A percentile compares a stretch with the other conserved stretches of the same genome.
Conservation (phyloP, 2,113 vertebrate species). For the Piprites chloris region DNA sequence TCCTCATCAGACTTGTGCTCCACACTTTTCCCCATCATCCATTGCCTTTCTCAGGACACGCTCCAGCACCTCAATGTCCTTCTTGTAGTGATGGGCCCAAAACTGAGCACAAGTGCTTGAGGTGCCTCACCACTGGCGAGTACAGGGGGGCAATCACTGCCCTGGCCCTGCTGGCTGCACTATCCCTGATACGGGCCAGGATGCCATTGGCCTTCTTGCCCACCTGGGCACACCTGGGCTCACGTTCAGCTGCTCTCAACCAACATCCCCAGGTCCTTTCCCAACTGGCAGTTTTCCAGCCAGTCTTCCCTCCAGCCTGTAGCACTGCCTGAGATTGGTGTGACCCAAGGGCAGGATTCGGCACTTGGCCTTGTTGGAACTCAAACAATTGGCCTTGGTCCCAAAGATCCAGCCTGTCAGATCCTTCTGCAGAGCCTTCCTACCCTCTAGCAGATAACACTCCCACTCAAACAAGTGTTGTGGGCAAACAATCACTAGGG, state of each 20-base stretch:
- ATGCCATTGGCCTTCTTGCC: not conserved
- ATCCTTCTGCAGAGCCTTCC: not conserved
- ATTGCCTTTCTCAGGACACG: accelerated
- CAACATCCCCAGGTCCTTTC: not conserved
- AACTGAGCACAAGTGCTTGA: not conserved
- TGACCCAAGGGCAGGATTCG: not conserved
- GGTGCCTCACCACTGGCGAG: not conserved
- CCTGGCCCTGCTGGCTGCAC: not conserved
- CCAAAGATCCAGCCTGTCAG: not conserved
- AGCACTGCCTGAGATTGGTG: not conserved
- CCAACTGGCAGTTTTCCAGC: not conserved
- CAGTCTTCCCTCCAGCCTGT: not conserved
- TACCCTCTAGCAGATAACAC: not conserved
- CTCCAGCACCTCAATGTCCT: not conserved
- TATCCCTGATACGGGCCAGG: not conserved
- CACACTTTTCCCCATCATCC: not conserved
- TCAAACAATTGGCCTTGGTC: not conserved
- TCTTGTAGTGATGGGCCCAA: not conserved
- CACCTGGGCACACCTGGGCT: not conserved
- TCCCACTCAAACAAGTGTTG: not conserved
- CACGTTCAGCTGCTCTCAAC: not conserved
- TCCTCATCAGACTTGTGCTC: not conserved
- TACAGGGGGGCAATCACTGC: not conserved
- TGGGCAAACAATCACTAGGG: not conserved
- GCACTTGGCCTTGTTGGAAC: not conserved